Evolutionary conservation across 2,888 invertebrate species (phyloP), one percentile per base, ranked within the genome.

Genomic region (Hypsopygia costalis): DNA sequence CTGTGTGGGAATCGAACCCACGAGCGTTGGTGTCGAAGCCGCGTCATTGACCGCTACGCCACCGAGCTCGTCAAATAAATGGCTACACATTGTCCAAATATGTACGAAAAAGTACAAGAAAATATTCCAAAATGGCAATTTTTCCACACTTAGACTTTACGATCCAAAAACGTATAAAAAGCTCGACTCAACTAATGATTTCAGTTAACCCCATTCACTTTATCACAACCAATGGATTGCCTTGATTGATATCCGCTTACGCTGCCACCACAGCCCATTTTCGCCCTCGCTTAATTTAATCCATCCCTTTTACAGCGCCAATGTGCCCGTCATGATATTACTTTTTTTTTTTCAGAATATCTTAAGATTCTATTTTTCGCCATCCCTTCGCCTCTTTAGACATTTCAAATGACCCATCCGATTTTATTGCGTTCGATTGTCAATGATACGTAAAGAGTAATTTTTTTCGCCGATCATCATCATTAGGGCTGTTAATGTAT

Each of bases 301-400:
- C 51, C 51, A 51, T 49, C 51, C 41, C 44, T 45, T 45, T 51
- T 47, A 44, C 41, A 44, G 33, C 34, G 40, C 33, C 45, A 46
- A 43, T 40, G 44, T 37, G 34, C 39, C 44, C 12, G 37, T 45
- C 48, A 44, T 33, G 42, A 43, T 36, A 31, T 38, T 34, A 39
- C 33, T 39, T 31, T 31, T 31, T 22, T 3, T 16, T 31, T 31
- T 25, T 1, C 16, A 11, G 36, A 36, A 36, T 30, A 36, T 16
- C 38, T 16, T 34, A 16, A 33, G 33, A 39, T 28, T 39, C 33
- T 39, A 39, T 33, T 33, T 22, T 30, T 37, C 30, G 30, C 20
- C 20, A 8, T 12, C 11, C 12, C 22, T 7, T 12, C 11, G 7
- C 11, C 31, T 31, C 11, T 31, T 31, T 12, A 11, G 8, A 31